Evolutionary conservation across 2,888 invertebrate species (phyloP), one percentile per base, ranked within the genome.

Genomic region (Euplagia quadripunctaria): DNA sequence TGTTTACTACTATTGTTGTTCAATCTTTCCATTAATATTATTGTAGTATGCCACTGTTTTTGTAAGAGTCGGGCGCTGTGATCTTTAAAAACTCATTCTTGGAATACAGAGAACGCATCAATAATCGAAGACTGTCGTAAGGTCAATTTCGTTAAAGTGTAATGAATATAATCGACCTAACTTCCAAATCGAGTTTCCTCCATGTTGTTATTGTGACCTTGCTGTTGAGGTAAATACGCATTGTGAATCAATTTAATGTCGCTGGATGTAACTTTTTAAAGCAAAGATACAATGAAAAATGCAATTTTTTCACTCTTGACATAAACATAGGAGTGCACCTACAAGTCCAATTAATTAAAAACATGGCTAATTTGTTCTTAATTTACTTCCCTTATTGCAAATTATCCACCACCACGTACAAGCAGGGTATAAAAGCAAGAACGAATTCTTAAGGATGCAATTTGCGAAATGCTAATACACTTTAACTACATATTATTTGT

Each of bases 131-230:
- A 43, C 41, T 61, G 58, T 61, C 58, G 58, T 61, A 68, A 41
- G 52, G 52, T 68, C 55, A 68, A 58, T 68, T 68, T 68, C 16
- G 68, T 31, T 46, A 43, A 61, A 84, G 82, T 80, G 73, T 76
- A 75, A 77, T 72, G 63, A 46, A 75, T 66, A 74, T 65, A 67
- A 73, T 65, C 66, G 63, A 74, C 20, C 68, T 17, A 77, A 77
- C 81, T 89, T 85, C 86, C 87, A 87, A 90, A 88, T 85, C 80
- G 79, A 86, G 85, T 87, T 90, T 89, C 90, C 89, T 91, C 83
- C 83, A 80, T 80, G 20, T 55, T 73, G 73, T 77, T n/a, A 77
- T 73, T 65, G 79, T 82, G 83, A 78, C 89, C 89, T 89, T 87
- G 86, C 68, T 64, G 55, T 77, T 85, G 84, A 89, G 81, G 83